A percentile compares a stretch with the other conserved stretches of the same genome.
Conservation (phyloP, 37 sponge, comb jelly and placozoan genomes). For the Oopsacas minuta region DNA sequence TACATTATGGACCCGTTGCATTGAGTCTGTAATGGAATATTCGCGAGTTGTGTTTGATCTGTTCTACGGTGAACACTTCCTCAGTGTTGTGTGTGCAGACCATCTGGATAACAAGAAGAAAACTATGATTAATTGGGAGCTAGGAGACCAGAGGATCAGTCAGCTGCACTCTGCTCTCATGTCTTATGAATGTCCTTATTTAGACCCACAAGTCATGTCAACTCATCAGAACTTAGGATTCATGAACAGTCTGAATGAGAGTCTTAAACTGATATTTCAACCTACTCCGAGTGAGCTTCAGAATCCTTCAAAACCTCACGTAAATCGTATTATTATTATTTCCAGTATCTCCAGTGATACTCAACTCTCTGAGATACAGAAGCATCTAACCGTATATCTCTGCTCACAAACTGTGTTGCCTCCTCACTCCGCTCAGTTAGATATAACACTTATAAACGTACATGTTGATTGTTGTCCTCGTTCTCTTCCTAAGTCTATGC, state of each 20-base stretch:
- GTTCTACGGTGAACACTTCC: slow-evolving; percentile 40
- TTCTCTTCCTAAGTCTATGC: neutral
- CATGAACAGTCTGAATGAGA: neutral
- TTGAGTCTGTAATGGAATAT: slow-evolving; percentile 64
- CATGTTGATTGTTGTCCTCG: neutral
- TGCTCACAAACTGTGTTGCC: neutral
- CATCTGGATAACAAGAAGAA: neutral
- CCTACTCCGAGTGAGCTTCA: neutral
- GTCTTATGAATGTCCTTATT: neutral
- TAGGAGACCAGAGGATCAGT: neutral
- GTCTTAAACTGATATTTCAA: neutral
- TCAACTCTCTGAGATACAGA: slow-evolving; percentile 16
- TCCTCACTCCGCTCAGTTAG: neutral
- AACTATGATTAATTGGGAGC: neutral
- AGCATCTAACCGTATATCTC: neutral
- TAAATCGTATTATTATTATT: neutral
- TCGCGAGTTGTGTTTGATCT: slow-evolving; percentile 64
- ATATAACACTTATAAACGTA: neutral
- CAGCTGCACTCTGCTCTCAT: slow-evolving; percentile 4
- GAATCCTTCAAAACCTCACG: neutral
- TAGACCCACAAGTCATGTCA: neutral
- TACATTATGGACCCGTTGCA: slow-evolving; percentile 59
- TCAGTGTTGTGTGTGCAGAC: neutral
- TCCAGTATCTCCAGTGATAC: neutral
- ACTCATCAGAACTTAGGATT: neutral